Base-by-base conservation (phyloP, 2,113 vertebrate genomes). In the Phycodurus eques region DNA sequence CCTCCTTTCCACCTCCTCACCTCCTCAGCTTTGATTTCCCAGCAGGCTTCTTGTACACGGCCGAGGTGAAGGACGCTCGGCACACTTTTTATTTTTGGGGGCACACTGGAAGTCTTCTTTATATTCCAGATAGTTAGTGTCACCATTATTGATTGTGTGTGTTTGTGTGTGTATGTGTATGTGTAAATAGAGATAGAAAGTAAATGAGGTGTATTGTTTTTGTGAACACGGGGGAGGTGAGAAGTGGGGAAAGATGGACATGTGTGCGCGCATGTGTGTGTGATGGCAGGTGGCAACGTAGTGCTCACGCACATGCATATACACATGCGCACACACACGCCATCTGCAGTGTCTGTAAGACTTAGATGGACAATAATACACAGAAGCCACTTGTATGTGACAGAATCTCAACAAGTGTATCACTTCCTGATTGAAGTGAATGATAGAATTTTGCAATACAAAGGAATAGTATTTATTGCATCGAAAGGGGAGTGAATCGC, bases 1-100 rank as follows among this genome's bases (percentile, higher is more conserved):
- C 80, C 72, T 69, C 42, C 22, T 71, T 75, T 77, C 49, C 27
- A 5, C 33, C 33, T 64, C 20, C 39, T 46, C 42, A 27, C 43
- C 43, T 66, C 14, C 43, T 12, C 27, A 27, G 17, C 79, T 90
- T 88, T 90, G 87, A 88, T 90, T 90, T 88, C 88, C 88, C 87
- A 67, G 87, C 81, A 88, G 88, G 68, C 70, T 85, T 79, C 73
- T 19, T 83, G 73, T 42, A 70, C 80, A 0, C 42, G 54, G 80
- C 51, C 53, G 67, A 84, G 84, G 81, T 88, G 87, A 90, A 79
- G 80, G 83, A 87, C 79, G 73, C 80, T 79, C 71, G 77, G 79
- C 82, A 84, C 71, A 80, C 62, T 88, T 88, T 88, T 88, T 76
- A 78, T 72, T 63, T 54, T 56, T 49, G 53, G 53, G 47, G 68